Base-by-base conservation (phyloP, 2,888 invertebrate species). In the Mimumesa dahlbomi region DNA sequence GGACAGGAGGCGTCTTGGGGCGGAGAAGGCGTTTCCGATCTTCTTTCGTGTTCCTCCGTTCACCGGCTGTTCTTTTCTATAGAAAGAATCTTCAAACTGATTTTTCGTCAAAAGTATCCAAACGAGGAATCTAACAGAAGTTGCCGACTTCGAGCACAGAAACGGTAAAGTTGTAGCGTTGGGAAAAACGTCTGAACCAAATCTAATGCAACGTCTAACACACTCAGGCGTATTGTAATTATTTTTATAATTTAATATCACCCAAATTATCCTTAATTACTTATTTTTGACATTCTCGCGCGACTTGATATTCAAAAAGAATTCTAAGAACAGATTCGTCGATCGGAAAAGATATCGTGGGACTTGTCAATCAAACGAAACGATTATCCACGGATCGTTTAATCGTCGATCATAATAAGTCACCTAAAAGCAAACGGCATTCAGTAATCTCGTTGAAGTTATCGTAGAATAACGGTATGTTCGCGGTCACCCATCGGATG, bases 1-100 rank as follows among this genome's bases (percentile, higher is more conserved):
- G 84, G 87, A 87, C 87, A 84, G 86, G 87, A 84, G 87, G 87
- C 87, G 86, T 84, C 80, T 79, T 66, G 77, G 85, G 84, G 79
- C 79, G 83, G 75, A 64, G 77, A 64, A 58, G 84, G 82, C 81
- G 85, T 85, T 84, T 80, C 82, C 82, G 78, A 80, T 77, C 61
- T 73, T 72, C 69, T 68, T 66, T 54, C 61, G 61, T 71, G 64
- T 65, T 78, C 68, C 53, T 58, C 73, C 83, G 78, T 78, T 81
- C 68, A 69, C 84, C 82, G 74, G 72, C 82, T 82, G 82, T 81
- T 82, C 53, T 72, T 65, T 57, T 64, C 48, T 36, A 58, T 65
- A 53, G 49, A 48, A 52, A 31, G 43, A 21, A 29, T 29, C 29
- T 29, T 38, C 16, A 46, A 49, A 34, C 22, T n/a, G 21, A 40